Conservation (phyloP, 1,140 invertebrate genomes). For the Drosophila takahashii region DNA sequence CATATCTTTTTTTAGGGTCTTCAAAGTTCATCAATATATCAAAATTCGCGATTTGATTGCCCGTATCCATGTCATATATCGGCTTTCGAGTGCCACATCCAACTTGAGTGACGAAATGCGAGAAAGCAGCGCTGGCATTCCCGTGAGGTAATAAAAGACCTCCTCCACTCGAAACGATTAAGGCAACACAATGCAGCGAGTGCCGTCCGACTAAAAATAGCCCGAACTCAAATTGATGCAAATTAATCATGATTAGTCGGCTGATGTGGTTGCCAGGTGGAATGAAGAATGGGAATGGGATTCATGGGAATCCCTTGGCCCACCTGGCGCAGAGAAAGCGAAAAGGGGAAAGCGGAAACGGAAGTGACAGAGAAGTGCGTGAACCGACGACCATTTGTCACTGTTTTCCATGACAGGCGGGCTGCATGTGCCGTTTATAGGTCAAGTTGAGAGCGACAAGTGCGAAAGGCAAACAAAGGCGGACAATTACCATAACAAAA, state of each 20-base stretch:
- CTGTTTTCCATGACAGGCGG: neutral
- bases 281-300: conserved; percentile 26
- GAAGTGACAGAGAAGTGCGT: conserved; percentile 37
- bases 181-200: conserved; percentile 24
- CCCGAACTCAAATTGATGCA: conserved; percentile 69
- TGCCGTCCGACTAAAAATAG: conserved; percentile 66
- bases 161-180: conserved; percentile 6
- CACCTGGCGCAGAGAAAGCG: conserved; percentile 49
- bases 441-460: conserved; percentile 63
- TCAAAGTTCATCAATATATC: conserved; percentile 1
- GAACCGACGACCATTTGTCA: conserved; percentile 56
- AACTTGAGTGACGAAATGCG: conserved; percentile 21
- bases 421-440: conserved; percentile 41
- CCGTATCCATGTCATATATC: conserved; percentile 1
- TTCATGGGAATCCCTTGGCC: conserved; percentile 18
- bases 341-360: conserved; percentile 24
- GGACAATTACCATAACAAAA: conserved; percentile 67
- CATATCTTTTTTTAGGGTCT: neutral
- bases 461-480: conserved; percentile 34
- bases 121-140: conserved; percentile 22
- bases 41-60: neutral
- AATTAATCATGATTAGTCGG: conserved; percentile 79
- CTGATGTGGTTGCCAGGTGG: conserved; percentile 29
- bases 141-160: conserved; percentile 28
- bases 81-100: neutral